Conservation (phyloP, 2,888 invertebrate species). For the Eremobia ochroleuca region DNA sequence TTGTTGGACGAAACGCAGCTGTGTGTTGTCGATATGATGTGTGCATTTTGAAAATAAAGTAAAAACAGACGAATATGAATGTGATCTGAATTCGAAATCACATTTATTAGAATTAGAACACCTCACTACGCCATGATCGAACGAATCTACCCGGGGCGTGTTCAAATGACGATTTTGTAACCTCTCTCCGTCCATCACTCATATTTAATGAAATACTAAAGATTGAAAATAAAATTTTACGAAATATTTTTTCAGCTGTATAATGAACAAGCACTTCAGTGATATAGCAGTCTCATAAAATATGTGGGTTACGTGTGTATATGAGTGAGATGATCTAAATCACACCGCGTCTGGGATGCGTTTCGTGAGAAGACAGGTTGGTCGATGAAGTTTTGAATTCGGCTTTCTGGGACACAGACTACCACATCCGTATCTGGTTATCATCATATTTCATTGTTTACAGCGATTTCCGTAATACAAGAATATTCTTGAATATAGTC, state of each 20-base stretch:
- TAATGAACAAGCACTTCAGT: slow-evolving; percentile 41
- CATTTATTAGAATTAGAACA: slow-evolving; percentile 31
- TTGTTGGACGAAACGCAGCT: slow-evolving; percentile 8
- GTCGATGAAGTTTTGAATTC: slow-evolving; percentile 76
- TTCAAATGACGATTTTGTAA: slow-evolving; percentile 31
- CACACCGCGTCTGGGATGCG: slow-evolving; percentile 55
- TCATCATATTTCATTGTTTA: slow-evolving; percentile 63
- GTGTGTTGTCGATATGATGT: background rate
- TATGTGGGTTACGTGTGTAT: slow-evolving; percentile 61
- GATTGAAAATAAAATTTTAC: slow-evolving; percentile 47
- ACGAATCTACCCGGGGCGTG: slow-evolving; percentile 28
- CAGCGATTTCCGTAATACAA: slow-evolving; percentile 48
- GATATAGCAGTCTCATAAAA: slow-evolving; percentile 58
- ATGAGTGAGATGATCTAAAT: slow-evolving; percentile 49
- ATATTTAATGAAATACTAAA: slow-evolving; percentile 39
- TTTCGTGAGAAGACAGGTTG: slow-evolving; percentile 66
- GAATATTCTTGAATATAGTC: slow-evolving; percentile 44
- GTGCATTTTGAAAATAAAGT: slow-evolving; percentile 1
- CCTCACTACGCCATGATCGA: slow-evolving; percentile 23
- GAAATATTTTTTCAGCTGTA: slow-evolving; percentile 49
- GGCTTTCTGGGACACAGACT: slow-evolving; percentile 62
- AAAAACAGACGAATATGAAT: slow-evolving; percentile 23
- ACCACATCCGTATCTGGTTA: slow-evolving; percentile 64
- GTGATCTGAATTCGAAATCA: slow-evolving; percentile 35
- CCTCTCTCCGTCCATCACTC: slow-evolving; percentile 47